Evolutionary conservation across 2,797 vertebrate genomes (phyloP), one percentile per base, ranked within the genome.

Genomic region (Protonibea diacanthus): DNA sequence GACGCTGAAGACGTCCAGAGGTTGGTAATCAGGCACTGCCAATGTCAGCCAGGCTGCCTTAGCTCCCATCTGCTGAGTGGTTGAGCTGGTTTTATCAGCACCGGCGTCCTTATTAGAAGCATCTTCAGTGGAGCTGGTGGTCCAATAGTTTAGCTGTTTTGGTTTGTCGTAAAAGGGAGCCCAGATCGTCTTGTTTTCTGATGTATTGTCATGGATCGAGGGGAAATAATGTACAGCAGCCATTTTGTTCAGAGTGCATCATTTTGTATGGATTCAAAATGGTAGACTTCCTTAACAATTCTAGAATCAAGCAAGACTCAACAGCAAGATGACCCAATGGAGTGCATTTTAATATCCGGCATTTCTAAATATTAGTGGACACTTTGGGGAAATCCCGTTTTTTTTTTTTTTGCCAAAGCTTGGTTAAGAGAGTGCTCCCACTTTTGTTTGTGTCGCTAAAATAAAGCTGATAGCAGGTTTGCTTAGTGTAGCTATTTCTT

Each of bases 1-100:
- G 0, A 6, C 70, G 1, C 74, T 45, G 42, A 90, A 89, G 75
- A 29, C 81, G 0, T 86, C 82, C 55, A 90, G 70, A 49, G 92
- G 90, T 47, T 33, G 78, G 56, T 91, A 90, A 9, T 71, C 75
- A 14, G 81, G 14, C 56, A 20, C 55, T 0, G 18, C 38, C 72
- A 81, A 25, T 2, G 42, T 3, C 4, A 0, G 48, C 27, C 48
- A 52, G 47, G 38, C 53, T 10, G 58, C 71, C 4, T 48, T 33
- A 40, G 57, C 57, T 53, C 42, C 15, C 1, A 1, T 23, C 40
- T 27, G 57, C 70, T 17, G 64, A 44, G 20, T 0, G 11, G 27
- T 1, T 15, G 25, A 56, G 17, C 25, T 12, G 60, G 17, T 53
- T 14, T 3, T 49, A 59, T 23, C 20, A 12, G 18, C 33, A 0